Conservation (phyloP, 2,113 vertebrate genomes). For the Chrysemys picta region DNA sequence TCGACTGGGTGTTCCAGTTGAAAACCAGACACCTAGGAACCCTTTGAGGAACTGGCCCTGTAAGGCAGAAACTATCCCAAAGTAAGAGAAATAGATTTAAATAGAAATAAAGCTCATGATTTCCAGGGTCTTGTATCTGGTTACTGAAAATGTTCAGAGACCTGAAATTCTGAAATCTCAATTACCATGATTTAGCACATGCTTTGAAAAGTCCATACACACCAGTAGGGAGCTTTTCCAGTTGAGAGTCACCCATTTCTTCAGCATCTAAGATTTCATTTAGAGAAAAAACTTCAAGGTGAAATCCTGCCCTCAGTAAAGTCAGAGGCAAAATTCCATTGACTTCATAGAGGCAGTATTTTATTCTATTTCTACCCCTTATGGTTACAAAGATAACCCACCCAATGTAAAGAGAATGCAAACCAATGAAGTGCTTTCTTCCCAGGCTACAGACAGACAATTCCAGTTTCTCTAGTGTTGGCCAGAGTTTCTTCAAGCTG, state of each 20-base stretch:
- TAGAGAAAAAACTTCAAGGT: background rate
- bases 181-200: background rate
- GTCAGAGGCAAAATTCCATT: background rate
- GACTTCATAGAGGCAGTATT: background rate
- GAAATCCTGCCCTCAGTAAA: background rate
- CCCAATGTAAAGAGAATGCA: background rate
- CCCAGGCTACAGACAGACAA: background rate
- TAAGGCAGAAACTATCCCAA: background rate
- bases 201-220: background rate
- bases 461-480: background rate
- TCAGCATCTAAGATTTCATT: background rate
- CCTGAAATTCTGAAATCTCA: background rate
- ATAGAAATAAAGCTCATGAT: background rate
- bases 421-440: background rate
- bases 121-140: background rate
- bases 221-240: background rate
- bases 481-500: background rate
- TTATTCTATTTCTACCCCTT: background rate
- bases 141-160: background rate
- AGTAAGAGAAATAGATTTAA: background rate
- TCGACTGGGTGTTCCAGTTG: too few relatives aligned
- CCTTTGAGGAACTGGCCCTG: background rate
- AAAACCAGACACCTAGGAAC: too few relatives aligned
- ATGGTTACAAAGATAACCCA: background rate
- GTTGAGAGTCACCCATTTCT: background rate